A percentile compares a stretch with the other conserved stretches of the same genome.
Evolutionary conservation across 2,888 invertebrate genomes (phyloP).

Genomic region (Hemistola chrysoprasaria): DNA sequence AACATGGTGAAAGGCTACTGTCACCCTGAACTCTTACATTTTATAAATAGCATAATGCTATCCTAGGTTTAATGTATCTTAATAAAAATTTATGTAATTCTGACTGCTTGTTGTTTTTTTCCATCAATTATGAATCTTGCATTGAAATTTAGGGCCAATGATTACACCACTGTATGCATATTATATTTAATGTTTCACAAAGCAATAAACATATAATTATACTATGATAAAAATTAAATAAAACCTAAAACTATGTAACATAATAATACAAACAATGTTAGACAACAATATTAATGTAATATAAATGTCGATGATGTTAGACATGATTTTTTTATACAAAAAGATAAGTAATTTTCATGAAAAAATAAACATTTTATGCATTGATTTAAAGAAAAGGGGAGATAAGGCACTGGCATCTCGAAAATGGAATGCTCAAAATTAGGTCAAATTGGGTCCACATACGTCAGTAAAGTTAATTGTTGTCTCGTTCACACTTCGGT

Average conservation of each 20-base stretch:
- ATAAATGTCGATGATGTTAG: no score
- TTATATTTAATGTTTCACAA: slow-evolving; percentile 20
- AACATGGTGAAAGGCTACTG: slow-evolving; percentile 34
- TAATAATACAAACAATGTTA: not conserved
- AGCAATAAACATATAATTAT: slow-evolving; percentile 20
- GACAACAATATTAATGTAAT: no score
- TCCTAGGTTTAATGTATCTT: slow-evolving; percentile 34
- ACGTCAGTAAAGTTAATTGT: no score
- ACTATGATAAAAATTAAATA: slow-evolving; percentile 8
- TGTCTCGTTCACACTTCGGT: no score
- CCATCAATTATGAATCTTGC: not conserved
- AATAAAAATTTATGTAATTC: slow-evolving; percentile 13
- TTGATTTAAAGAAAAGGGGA: no score
- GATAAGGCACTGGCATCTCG: no score
- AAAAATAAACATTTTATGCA: no score
- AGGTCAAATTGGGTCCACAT: no score
- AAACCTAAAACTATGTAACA: slow-evolving; percentile 5
- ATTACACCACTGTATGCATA: slow-evolving; percentile 12
- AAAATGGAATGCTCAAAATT: no score
- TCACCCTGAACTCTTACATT: slow-evolving; percentile 23
- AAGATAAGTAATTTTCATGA: no score
- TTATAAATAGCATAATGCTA: slow-evolving; percentile 29
- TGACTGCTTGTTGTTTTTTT: slow-evolving; percentile 3
- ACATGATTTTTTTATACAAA: no score
- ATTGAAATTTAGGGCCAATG: not conserved